Percentiles rank a stretch among this genome's conserved stretches.
These are phyloP conservation scores for Diarsia brunnea DNA, from an alignment of 2,888 invertebrate genomes.

Conservation along the genomic window DNA sequence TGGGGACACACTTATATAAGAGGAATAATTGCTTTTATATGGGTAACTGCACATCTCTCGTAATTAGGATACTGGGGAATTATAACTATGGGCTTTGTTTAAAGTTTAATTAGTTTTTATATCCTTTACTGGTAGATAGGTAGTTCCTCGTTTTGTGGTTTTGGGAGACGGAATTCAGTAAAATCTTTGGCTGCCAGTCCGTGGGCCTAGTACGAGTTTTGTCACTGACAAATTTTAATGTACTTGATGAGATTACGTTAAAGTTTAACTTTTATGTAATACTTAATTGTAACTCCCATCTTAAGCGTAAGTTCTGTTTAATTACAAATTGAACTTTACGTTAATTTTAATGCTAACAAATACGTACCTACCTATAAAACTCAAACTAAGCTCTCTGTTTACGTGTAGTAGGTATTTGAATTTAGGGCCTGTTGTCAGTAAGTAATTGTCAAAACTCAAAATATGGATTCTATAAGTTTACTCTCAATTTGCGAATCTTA, in stretches of 20 bases:
- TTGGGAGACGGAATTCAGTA: background rate
- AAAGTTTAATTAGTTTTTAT: constrained; percentile 13
- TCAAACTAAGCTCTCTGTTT: background rate
- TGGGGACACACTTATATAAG: constrained; percentile 2
- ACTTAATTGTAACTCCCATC: too few species aligned
- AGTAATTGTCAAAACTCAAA: background rate
- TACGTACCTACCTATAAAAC: background rate
- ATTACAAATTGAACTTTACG: background rate
- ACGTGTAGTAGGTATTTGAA: background rate
- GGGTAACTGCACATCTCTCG: constrained; percentile 22
- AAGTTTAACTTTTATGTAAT: too few species aligned
- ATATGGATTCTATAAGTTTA: background rate
- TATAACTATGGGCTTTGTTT: constrained; percentile 1
- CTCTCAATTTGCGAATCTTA: constrained; percentile 1
- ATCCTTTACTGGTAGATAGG: background rate
- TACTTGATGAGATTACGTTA: background rate
- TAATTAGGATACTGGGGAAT: constrained; percentile 13
- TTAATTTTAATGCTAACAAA: background rate
- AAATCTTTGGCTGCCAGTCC: background rate
- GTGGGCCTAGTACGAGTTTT: background rate
- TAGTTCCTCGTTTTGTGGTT: background rate
- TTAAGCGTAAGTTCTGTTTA: too few species aligned
- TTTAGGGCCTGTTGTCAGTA: background rate
- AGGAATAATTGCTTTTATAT: constrained; percentile 40
- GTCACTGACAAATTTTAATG: too few species aligned